Evolutionary conservation across 2,113 vertebrate genomes (phyloP), one percentile per base, ranked within the genome.

Genomic region (Periophthalmus modestus): DNA sequence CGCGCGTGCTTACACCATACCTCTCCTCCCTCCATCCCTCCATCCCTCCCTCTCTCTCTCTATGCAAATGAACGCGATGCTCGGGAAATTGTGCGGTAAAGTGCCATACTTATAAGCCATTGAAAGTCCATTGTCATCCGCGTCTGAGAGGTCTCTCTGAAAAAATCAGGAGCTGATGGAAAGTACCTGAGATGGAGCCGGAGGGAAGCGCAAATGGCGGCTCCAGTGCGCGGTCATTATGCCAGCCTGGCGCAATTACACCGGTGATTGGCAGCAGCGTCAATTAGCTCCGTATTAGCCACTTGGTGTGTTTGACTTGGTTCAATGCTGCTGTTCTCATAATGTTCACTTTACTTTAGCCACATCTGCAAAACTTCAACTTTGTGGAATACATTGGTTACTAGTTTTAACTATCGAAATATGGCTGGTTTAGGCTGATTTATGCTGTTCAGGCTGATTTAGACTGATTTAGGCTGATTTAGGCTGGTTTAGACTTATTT

Each of bases 101-200:
- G 86, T 85, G 87, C 78, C 81, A 73, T 91, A 89, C 89, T 90
- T 87, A 89, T 71, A 78, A 85, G 81, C 81, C 84, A 83, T 79
- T 85, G 87, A 85, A 85, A 84, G 87, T 87, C 84, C 84, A 83
- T 89, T 90, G 87, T 88, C 78, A 88, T 88, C 78, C 54, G 71
- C 69, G 79, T 85, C 85, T 88, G 89, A 89, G 89, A 91, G 89
- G 85, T 88, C 86, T 88, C 89, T 87, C 87, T 89, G 83, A 82
- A 90, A 89, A 85, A 88, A 90, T 87, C 88, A 85, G 81, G 84
- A 83, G 84, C 88, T 83, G 81, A 90, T 87, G 84, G 78, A 87
- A 89, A 87, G 86, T 83, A 85, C 83, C 83, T 87, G 84, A 81
- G 80, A 82, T 80, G 57, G 80, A 83, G 86, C 86, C 79, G 46